Evolutionary conservation across 2,113 vertebrate genomes (phyloP).

Genomic region (Pithys albifrons): DNA sequence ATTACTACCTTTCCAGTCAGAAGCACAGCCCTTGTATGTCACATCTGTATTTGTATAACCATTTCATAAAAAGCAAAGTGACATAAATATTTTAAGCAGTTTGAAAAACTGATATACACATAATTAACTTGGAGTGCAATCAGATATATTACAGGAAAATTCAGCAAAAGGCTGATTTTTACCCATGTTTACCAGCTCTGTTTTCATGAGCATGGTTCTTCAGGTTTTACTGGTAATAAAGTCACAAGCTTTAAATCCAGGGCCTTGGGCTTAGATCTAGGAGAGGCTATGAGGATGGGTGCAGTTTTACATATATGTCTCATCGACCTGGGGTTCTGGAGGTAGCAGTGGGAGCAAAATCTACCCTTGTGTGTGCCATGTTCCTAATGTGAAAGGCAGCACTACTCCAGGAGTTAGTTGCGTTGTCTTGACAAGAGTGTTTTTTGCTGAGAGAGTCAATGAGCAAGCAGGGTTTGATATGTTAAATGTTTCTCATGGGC

Average conservation of each 20-base stretch:
- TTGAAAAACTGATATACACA: neutral
- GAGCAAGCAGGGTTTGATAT: neutral
- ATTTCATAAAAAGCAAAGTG: neutral
- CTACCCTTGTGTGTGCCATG: neutral
- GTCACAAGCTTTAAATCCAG: neutral
- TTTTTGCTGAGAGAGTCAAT: slow-evolving; percentile 16
- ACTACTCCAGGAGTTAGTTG: neutral
- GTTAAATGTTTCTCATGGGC: neutral
- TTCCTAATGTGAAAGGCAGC: neutral
- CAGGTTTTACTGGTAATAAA: neutral
- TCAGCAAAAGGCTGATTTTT: neutral
- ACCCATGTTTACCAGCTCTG: neutral
- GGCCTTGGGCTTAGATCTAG: neutral
- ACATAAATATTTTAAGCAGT: neutral
- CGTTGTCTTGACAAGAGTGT: neutral
- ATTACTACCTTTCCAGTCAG: neutral
- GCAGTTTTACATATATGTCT: neutral
- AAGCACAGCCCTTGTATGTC: neutral
- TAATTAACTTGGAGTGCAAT: neutral
- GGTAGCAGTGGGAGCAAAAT: neutral
- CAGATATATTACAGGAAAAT: neutral
- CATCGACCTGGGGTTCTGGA: neutral
- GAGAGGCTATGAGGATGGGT: neutral
- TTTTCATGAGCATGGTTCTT: neutral
- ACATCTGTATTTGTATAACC: neutral